Conservation (phyloP, 1,140 invertebrate genomes). For the Pararge aegeria region DNA sequence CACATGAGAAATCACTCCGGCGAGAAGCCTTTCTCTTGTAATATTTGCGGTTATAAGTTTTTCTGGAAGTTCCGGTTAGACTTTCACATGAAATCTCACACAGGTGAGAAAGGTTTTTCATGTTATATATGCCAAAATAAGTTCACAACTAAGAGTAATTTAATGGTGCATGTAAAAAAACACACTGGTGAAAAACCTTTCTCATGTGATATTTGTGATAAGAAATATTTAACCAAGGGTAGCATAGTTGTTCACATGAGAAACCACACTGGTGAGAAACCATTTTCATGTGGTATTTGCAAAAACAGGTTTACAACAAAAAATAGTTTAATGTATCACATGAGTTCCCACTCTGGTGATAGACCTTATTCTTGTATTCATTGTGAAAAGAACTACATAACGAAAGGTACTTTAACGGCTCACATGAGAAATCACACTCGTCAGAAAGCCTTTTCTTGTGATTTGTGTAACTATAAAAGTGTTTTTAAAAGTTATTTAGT, state of each 20-base stretch:
- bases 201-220: neutral
- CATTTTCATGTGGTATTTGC: neutral
- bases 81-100: neutral
- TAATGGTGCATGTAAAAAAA: neutral
- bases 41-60: neutral
- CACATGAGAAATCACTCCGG: neutral
- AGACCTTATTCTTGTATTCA: no score
- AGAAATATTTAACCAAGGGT: neutral
- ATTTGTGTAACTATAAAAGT: neutral
- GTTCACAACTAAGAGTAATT: neutral
- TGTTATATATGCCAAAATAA: neutral
- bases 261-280: neutral
- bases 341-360: no score
- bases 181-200: neutral
- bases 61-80: neutral
- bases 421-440: no score
- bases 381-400: no score
- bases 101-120: neutral
- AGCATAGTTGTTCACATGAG: neutral
- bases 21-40: neutral
- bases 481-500: neutral
- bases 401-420: no score
- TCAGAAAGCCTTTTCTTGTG: neutral
- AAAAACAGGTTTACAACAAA: no score
- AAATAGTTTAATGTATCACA: no score